Conservation (phyloP, 2,888 invertebrate genomes). For the Perizoma flavofasciatum region DNA sequence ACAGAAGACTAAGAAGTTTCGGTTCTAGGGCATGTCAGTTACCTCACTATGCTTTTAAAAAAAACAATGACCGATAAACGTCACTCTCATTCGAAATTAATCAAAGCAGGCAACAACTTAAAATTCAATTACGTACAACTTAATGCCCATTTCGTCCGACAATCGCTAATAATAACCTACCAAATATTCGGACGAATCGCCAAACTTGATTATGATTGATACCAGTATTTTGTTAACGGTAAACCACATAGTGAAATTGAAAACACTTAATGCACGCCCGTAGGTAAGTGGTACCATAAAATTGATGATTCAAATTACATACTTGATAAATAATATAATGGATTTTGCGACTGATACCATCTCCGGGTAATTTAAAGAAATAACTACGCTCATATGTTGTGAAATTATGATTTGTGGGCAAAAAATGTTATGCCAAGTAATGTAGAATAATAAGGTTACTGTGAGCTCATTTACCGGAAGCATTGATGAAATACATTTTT, state of each 20-base stretch:
- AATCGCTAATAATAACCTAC: slow-evolving; percentile 56
- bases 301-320: slow-evolving; percentile 49
- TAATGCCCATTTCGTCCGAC: slow-evolving; percentile 21
- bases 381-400: slow-evolving; percentile 40
- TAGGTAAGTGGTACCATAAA: slow-evolving; percentile 46
- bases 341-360: slow-evolving; percentile 41
- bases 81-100: slow-evolving; percentile 40
- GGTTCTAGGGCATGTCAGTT: not conserved
- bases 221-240: slow-evolving; percentile 69
- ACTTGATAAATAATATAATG: slow-evolving; percentile 48
- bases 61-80: slow-evolving; percentile 34
- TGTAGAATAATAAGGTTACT: slow-evolving; percentile 39
- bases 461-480: slow-evolving; percentile 40
- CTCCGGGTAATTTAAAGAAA: slow-evolving; percentile 37
- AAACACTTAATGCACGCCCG: slow-evolving; percentile 50
- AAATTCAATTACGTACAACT: slow-evolving; percentile 57
- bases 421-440: slow-evolving; percentile 42
- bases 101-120: slow-evolving; percentile 52
- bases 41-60: slow-evolving; percentile 6
- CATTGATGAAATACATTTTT: slow-evolving; percentile 42
- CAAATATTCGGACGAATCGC: slow-evolving; percentile 60
- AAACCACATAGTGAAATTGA: slow-evolving; percentile 56
- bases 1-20: no score
- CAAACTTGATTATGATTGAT: slow-evolving; percentile 70
- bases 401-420: slow-evolving; percentile 42